Percentiles rank a stretch among this genome's conserved stretches.
Evolutionary conservation across 2,113 vertebrate genomes (phyloP).

Genomic region (Corythaixoides concolor): DNA sequence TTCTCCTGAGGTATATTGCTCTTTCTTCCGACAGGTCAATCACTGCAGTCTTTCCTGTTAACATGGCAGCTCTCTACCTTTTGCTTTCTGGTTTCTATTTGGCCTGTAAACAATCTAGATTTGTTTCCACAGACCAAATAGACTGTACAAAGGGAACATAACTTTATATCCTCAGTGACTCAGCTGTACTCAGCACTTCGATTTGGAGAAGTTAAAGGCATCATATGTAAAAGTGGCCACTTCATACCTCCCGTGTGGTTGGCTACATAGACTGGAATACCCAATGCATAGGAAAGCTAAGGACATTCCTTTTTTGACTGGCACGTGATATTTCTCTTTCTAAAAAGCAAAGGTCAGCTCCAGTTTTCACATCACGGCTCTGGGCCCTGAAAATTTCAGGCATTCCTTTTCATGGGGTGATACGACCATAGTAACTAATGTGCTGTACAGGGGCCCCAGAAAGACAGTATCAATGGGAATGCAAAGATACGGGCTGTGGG

Average conservation of each 20-base stretch:
- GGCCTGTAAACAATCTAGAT: not conserved
- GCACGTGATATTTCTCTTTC: not conserved
- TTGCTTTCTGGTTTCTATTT: not conserved
- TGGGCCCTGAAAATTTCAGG: not conserved
- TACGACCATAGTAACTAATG: not conserved
- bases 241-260: not conserved
- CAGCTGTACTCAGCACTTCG: not conserved
- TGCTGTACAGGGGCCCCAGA: not conserved
- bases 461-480: not conserved
- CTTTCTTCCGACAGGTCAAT: not conserved
- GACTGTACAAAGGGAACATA: not conserved
- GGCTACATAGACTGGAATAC: not conserved
- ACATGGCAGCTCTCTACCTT: not conserved
- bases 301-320: not conserved
- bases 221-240: not conserved
- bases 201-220: not conserved
- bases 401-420: not conserved
- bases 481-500: not conserved
- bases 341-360: not conserved
- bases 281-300: not conserved
- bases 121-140: not conserved
- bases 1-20: not conserved
- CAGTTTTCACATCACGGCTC: not conserved
- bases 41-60: not conserved
- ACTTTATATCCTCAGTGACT: not conserved